phyloP scores from a whole-genome alignment of 1,140 invertebrate species.

The Planococcus citri region DNA sequence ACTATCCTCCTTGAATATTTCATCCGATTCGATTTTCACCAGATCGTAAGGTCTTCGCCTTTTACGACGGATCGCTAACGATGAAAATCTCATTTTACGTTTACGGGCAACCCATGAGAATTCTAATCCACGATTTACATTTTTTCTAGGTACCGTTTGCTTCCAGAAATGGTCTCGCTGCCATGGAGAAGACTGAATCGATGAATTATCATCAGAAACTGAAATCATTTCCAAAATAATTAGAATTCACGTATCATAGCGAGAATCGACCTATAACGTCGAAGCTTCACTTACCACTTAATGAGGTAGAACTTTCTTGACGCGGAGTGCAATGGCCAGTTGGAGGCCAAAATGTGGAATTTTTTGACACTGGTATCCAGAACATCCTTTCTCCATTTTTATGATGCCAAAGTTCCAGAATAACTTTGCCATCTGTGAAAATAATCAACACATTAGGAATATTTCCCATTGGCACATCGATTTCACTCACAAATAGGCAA shows the following conservation, averaged over 20 bases:
- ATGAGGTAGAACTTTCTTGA: constrained; percentile 48
- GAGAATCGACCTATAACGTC: too few species aligned
- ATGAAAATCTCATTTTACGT: constrained; percentile 21
- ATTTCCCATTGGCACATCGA: too few species aligned
- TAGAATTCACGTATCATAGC: too few species aligned
- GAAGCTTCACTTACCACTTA: constrained; percentile 50
- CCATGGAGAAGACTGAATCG: constrained; percentile 75
- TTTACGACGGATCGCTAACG: constrained; percentile 34
- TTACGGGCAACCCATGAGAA: constrained; percentile 53
- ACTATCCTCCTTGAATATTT: not conserved
- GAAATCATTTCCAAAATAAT: not conserved
- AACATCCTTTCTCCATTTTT: constrained; percentile 64
- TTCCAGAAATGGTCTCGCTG: constrained; percentile 78
- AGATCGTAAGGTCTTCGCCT: constrained; percentile 44
- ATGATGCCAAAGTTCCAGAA: constrained; percentile 67
- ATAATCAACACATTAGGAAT: constrained; percentile 12
- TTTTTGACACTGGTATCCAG: constrained; percentile 74
- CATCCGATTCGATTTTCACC: constrained; percentile 24
- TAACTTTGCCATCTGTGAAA: constrained; percentile 62
- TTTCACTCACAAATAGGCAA: too few species aligned
- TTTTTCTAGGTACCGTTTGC: constrained; percentile 55
- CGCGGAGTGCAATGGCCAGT: constrained; percentile 41
- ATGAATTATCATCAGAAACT: constrained; percentile 80
- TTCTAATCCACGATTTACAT: constrained; percentile 55
- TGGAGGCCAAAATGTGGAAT: constrained; percentile 64